Conservation (phyloP, 1,140 invertebrate species). For the Bombus balteatus region DNA sequence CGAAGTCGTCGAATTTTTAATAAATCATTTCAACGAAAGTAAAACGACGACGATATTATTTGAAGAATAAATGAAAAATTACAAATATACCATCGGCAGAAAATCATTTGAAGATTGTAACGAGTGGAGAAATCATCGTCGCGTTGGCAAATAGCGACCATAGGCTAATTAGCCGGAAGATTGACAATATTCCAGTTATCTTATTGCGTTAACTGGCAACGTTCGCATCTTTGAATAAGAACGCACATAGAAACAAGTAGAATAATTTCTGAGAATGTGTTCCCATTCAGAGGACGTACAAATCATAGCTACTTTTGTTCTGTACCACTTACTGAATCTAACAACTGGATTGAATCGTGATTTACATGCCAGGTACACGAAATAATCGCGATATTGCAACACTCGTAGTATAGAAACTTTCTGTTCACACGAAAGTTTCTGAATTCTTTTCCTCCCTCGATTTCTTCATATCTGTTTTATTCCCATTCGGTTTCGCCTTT, state of each 20-base stretch:
- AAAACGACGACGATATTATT: neutral
- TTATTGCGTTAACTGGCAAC: no score
- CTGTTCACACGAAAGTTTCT: neutral
- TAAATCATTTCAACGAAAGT: neutral
- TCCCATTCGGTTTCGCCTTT: neutral
- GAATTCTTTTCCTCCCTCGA: neutral
- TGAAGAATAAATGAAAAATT: neutral
- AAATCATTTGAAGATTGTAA: neutral
- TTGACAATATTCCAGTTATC: neutral
- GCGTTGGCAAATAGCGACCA: no score
- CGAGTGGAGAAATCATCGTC: neutral
- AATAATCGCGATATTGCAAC: conserved; percentile 2
- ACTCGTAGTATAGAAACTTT: neutral
- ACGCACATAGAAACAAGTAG: neutral
- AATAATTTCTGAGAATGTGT: conserved; percentile 5
- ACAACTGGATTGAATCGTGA: neutral
- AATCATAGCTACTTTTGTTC: neutral
- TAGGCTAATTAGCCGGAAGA: neutral
- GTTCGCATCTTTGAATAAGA: neutral
- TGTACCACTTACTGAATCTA: neutral
- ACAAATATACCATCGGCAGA: neutral
- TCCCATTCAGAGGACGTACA: neutral
- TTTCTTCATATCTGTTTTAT: neutral
- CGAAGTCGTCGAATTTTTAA: neutral
- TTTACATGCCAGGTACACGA: conserved; percentile 1